Conservation (phyloP, 1,140 invertebrate species). For the Chionoecetes opilio region DNA sequence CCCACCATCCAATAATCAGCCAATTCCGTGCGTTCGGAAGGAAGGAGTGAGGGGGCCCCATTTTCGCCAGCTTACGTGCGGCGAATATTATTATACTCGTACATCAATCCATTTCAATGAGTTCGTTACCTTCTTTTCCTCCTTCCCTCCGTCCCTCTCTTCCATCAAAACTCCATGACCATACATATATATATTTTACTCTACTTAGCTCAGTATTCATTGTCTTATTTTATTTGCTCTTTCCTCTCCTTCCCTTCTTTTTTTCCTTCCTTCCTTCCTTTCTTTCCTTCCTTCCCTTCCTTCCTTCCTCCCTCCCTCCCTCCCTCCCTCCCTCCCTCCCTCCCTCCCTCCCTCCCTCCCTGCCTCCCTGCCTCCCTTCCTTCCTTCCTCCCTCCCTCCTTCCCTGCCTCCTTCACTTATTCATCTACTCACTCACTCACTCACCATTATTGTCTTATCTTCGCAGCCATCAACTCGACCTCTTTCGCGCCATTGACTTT, state of each 20-base stretch:
- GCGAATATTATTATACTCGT: too few species aligned
- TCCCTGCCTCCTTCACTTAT: neutral
- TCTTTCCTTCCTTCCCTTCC: neutral
- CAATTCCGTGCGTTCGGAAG: too few species aligned
- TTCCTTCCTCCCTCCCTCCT: neutral
- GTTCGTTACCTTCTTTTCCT: neutral
- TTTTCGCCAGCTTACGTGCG: too few species aligned
- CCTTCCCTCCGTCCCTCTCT: too few species aligned
- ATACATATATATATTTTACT: neutral
- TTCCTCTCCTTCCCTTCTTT: neutral
- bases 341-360: neutral
- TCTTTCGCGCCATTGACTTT: slow-evolving; percentile 62
- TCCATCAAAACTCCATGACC: too few species aligned
- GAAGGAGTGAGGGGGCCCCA: too few species aligned
- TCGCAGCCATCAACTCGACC: neutral
- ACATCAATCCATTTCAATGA: too few species aligned
- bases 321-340: neutral
- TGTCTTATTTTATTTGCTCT: too few species aligned
- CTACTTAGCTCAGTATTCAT: neutral
- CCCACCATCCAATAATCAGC: too few species aligned
- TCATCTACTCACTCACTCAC: neutral
- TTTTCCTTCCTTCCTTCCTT: neutral
- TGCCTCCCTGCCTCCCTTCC: neutral
- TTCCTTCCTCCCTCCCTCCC: neutral
- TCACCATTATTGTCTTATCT: neutral